Evolutionary conservation across 92 coral and sea anemone genomes (phyloP).

Genomic region (Epizoanthus stellaris): DNA sequence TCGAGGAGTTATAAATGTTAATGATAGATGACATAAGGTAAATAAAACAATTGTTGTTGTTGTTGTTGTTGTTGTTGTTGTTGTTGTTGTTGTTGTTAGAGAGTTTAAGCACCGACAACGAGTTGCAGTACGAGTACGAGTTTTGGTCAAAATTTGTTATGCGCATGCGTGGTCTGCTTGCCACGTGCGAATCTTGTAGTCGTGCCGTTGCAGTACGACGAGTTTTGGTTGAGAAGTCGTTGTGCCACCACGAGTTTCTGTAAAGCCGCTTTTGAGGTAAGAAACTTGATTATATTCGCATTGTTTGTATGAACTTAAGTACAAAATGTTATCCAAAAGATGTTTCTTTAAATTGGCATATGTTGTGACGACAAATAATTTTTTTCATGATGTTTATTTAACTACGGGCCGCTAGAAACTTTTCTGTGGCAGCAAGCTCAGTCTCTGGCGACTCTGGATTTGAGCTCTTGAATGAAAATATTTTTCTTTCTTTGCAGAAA

Average conservation of each 20-base stretch:
- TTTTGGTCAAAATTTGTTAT: conserved; percentile 7
- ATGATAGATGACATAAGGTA: too few species aligned
- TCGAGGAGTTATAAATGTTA: too few species aligned
- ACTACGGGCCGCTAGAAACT: too few species aligned
- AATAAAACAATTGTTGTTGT: too few species aligned
- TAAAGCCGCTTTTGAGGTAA: conserved; percentile 19
- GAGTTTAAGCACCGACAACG: conserved; percentile 29
- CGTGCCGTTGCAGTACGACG: conserved; percentile 23
- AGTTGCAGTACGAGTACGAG: conserved; percentile 15
- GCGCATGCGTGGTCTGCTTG: conserved; percentile 18
- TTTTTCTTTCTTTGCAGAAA: conserved; percentile 20
- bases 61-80: too few species aligned
- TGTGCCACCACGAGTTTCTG: conserved; percentile 19
- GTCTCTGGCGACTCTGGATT: background rate
- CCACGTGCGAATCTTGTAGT: conserved; percentile 34
- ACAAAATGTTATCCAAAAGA: conserved; percentile 5
- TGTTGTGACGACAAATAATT: conserved; percentile 18
- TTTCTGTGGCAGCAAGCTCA: conserved; percentile 35
- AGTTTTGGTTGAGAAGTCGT: conserved; percentile 28
- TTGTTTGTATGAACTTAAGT: conserved; percentile 16
- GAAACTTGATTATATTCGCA: conserved; percentile 33
- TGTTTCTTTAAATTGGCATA: conserved; percentile 16
- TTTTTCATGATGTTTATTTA: background rate
- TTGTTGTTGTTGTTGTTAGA: too few species aligned
- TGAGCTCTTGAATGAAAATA: background rate